phyloP scores from a whole-genome alignment of 2,797 vertebrate species.

The Pteronotus mesoamericanus region DNA sequence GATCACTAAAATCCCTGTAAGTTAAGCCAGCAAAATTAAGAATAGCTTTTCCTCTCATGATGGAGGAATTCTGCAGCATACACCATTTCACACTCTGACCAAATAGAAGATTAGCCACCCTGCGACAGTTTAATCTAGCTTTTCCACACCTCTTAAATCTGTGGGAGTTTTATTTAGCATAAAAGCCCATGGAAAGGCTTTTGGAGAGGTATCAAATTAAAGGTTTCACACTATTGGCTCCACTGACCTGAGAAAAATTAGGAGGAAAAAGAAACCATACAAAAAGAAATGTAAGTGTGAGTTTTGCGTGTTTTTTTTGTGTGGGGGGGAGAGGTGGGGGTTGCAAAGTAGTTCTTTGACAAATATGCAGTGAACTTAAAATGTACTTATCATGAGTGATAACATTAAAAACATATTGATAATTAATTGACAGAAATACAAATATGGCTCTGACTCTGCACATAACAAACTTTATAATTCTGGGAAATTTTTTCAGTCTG shows the following conservation, averaged over 20 bases:
- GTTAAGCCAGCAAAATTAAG: slow-evolving; percentile 41
- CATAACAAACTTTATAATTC: neutral
- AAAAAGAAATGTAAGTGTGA: neutral
- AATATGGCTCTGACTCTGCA: neutral
- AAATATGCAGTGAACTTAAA: neutral
- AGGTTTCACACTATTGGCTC: neutral
- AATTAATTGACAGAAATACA: neutral
- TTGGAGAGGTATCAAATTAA: slow-evolving; percentile 51
- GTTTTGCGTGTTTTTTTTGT: neutral
- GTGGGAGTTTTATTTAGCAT: neutral
- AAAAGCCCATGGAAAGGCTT: slow-evolving; percentile 8
- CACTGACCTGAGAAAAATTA: slow-evolving; percentile 3
- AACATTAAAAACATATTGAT: neutral
- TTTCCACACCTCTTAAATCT: slow-evolving; percentile 22
- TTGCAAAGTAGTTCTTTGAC: neutral
- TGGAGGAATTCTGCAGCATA: neutral
- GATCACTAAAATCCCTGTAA: slow-evolving; percentile 66
- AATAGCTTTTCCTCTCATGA: slow-evolving; percentile 40
- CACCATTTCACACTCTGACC: slow-evolving; percentile 32
- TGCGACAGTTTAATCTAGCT: neutral
- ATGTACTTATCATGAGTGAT: neutral
- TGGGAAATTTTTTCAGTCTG: neutral
- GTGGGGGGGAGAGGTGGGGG: accelerated
- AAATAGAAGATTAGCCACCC: neutral
- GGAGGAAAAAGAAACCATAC: neutral